Percentiles rank a stretch among this genome's conserved stretches.
Conservation (phyloP, 53 echinoderm and acorn worm species). For the Paracentrotus lividus region DNA sequence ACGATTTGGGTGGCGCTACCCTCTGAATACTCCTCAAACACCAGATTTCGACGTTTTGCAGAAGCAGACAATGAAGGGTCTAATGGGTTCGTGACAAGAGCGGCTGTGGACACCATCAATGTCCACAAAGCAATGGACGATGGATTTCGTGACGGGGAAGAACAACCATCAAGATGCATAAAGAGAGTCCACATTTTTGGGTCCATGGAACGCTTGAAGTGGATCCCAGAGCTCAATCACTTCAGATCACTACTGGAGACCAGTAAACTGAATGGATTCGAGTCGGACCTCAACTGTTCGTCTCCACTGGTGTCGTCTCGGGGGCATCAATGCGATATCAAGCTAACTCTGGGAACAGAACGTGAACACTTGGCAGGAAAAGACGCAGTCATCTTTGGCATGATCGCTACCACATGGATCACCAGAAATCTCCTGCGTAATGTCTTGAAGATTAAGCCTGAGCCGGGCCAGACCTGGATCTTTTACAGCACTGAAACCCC, state of each 20-base stretch:
- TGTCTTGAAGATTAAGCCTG: slow-evolving; percentile 52
- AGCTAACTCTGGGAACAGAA: slow-evolving; percentile 64
- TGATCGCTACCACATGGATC: slow-evolving; percentile 68
- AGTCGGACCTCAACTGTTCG: slow-evolving; percentile 34
- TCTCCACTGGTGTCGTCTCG: no score
- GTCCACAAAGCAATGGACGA: neutral
- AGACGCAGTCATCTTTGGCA: slow-evolving; percentile 78
- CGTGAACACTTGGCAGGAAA: slow-evolving; percentile 65
- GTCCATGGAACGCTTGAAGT: neutral
- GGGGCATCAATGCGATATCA: slow-evolving; percentile 66
- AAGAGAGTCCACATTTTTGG: slow-evolving; percentile 56
- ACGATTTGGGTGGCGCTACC: neutral
- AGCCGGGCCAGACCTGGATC: slow-evolving; percentile 75
- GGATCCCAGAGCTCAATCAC: neutral
- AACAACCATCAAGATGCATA: neutral
- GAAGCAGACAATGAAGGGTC: neutral
- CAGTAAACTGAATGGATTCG: neutral
- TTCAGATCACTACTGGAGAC: neutral
- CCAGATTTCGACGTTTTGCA: neutral
- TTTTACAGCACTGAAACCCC: slow-evolving; percentile 79
- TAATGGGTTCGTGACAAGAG: neutral
- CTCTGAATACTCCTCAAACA: slow-evolving; percentile 4
- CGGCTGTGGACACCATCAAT: neutral
- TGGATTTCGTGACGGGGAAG: neutral
- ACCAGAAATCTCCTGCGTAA: neutral